Evolutionary conservation across 2,888 invertebrate species (phyloP).

Genomic region (Apodemia duryi): DNA sequence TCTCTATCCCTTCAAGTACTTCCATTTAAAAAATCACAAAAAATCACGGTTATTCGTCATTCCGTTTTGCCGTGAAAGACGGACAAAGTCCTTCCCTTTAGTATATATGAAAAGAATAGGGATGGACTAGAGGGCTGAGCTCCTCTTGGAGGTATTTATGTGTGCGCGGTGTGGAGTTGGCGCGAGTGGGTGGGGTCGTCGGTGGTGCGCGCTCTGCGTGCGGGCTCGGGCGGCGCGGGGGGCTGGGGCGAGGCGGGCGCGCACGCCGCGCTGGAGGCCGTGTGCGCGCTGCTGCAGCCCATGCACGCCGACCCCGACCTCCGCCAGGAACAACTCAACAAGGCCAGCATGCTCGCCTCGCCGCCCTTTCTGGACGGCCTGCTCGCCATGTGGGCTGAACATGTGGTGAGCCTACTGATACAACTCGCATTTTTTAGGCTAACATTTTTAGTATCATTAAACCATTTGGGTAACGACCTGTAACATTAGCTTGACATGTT

Average conservation of each 20-base stretch:
- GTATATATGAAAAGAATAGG: no score
- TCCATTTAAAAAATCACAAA: no score
- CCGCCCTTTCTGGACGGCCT: conserved; percentile 94
- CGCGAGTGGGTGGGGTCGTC: conserved; percentile 96
- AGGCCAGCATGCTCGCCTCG: conserved; percentile 95
- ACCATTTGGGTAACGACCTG: no score
- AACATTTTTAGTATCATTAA: not conserved
- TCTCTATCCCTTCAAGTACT: no score
- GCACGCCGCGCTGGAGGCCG: conserved; percentile 97
- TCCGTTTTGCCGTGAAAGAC: no score
- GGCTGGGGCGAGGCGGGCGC: conserved; percentile 93
- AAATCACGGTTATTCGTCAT: no score
- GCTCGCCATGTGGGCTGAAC: conserved; percentile 95
- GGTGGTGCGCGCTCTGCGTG: conserved; percentile 92
- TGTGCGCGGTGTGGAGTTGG: conserved; percentile 79
- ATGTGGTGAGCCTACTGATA: conserved; percentile 85
- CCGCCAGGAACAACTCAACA: conserved; percentile 98
- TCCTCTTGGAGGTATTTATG: no score
- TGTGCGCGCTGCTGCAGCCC: conserved; percentile 98
- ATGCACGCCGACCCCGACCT: conserved; percentile 98
- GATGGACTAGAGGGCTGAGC: no score
- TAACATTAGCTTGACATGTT: no score
- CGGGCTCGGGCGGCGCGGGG: conserved; percentile 93
- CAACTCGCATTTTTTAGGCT: no score
- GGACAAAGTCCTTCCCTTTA: no score